Evolutionary conservation across 1,140 invertebrate species (phyloP).

Genomic region (Hermetia illucens): DNA sequence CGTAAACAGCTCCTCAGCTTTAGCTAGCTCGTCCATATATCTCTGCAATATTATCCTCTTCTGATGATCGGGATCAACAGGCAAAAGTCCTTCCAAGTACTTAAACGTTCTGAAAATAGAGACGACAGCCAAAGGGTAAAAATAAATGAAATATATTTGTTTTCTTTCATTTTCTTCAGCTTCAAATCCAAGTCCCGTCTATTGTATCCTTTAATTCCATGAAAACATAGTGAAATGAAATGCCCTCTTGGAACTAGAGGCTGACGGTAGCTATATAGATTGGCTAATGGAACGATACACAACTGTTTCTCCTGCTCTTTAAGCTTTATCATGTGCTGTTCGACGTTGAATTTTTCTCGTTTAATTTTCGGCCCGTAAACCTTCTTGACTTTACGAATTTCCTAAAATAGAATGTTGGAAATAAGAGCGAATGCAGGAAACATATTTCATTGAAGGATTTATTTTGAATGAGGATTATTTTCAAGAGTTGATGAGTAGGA

Average conservation of each 20-base stretch:
- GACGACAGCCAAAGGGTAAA: not conserved
- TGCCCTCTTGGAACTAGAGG: too few species aligned
- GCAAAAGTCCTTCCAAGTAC: constrained; percentile 31
- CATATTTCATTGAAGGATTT: too few species aligned
- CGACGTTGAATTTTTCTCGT: not conserved
- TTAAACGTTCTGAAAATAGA: constrained; percentile 21
- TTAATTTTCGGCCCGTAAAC: not conserved
- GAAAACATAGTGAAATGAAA: too few species aligned
- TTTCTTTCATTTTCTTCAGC: too few species aligned
- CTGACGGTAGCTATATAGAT: too few species aligned
- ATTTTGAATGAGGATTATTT: too few species aligned
- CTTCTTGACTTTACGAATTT: not conserved
- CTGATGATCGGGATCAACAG: constrained; percentile 37
- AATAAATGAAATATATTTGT: too few species aligned
- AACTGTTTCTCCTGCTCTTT: constrained; percentile 2
- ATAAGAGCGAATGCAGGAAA: too few species aligned
- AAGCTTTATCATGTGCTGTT: not conserved
- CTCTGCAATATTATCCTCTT: constrained; percentile 20
- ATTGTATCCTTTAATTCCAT: too few species aligned
- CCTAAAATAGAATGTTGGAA: not conserved
- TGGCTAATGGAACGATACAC: too few species aligned
- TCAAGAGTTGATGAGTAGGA: too few species aligned
- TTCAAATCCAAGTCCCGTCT: too few species aligned
- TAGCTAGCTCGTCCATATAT: constrained; percentile 17
- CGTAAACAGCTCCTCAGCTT: constrained; percentile 20